These are phyloP conservation scores for Gerris lacustris DNA, from an alignment of 2,888 invertebrate species.

Conservation along the genomic window DNA sequence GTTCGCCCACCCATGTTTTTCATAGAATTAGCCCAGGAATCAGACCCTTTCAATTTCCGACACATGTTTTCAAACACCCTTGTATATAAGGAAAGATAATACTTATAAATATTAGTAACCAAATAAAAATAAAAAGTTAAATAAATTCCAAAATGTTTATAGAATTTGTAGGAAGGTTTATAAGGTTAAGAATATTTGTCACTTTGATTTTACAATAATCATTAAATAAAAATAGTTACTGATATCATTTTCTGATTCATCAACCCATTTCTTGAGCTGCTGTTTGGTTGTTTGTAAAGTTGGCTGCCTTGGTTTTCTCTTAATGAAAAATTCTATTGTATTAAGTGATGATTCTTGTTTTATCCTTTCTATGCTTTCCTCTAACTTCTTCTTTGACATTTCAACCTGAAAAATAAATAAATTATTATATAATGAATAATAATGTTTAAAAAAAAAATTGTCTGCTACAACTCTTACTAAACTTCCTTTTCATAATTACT, in stretches of 20 bases:
- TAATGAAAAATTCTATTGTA: constrained; percentile 41
- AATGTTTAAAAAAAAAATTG: background rate
- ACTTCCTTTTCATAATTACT: too few species aligned
- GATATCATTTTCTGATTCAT: constrained; percentile 78
- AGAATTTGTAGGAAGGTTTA: too few species aligned
- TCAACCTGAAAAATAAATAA: constrained; percentile 40
- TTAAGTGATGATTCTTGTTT: constrained; percentile 52
- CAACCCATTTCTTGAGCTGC: constrained; percentile 69
- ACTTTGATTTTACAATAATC: too few species aligned
- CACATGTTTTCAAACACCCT: too few species aligned
- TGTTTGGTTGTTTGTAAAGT: constrained; percentile 59
- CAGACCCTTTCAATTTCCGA: too few species aligned
- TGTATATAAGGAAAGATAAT: too few species aligned
- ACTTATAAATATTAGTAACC: too few species aligned
- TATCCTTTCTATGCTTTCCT: constrained; percentile 51
- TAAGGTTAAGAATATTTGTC: too few species aligned
- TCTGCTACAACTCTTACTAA: background rate
- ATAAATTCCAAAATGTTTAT: too few species aligned
- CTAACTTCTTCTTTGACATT: constrained; percentile 53
- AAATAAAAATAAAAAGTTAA: too few species aligned
- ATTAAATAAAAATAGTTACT: constrained; percentile 38
- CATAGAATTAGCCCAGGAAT: too few species aligned
- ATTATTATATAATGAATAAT: constrained; percentile 7
- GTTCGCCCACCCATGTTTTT: too few species aligned
- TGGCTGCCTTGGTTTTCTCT: constrained; percentile 57